A percentile compares a stretch with the other conserved stretches of the same genome.
phyloP scores from a whole-genome alignment of 2,888 invertebrate genomes.

The Epistrophe grossulariae region DNA sequence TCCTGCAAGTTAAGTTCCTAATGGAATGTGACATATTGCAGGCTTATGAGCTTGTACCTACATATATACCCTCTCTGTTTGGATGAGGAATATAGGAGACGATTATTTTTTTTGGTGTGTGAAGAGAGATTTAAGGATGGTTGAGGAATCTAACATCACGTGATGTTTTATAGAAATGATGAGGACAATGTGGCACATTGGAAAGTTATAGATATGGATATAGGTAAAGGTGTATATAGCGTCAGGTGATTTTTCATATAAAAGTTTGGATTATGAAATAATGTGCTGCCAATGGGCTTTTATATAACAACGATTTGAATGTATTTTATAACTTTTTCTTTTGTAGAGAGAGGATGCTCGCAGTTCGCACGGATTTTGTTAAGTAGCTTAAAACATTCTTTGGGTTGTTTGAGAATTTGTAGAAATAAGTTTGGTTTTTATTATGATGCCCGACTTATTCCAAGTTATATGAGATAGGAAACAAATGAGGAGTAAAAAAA shows the following conservation, averaged over 20 bases:
- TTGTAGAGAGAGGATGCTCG: not conserved
- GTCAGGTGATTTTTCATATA: slow-evolving; percentile 33
- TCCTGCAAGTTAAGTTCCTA: slow-evolving; percentile 49
- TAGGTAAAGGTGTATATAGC: not conserved
- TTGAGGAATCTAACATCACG: slow-evolving; percentile 6
- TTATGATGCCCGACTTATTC: too few relatives aligned
- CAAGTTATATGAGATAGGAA: too few relatives aligned
- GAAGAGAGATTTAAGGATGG: slow-evolving; percentile 16
- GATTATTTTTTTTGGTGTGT: slow-evolving; percentile 18
- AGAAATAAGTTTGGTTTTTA: not conserved
- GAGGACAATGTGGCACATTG: not conserved
- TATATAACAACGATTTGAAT: slow-evolving; percentile 12
- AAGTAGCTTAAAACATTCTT: slow-evolving; percentile 28
- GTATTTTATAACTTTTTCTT: slow-evolving; percentile 18
- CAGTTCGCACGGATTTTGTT: not conserved
- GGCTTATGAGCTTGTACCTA: slow-evolving; percentile 64
- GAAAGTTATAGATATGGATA: not conserved
- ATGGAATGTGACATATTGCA: slow-evolving; percentile 72
- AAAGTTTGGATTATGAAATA: slow-evolving; percentile 41
- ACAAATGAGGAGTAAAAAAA: too few relatives aligned
- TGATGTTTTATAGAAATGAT: slow-evolving; percentile 5
- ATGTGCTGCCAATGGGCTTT: slow-evolving; percentile 30
- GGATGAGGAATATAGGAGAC: slow-evolving; percentile 30
- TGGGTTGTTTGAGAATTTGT: slow-evolving; percentile 2
- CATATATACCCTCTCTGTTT: slow-evolving; percentile 12